These are phyloP conservation scores for Meloe dianella DNA, from an alignment of 2,888 invertebrate genomes.

Conservation along the genomic window DNA sequence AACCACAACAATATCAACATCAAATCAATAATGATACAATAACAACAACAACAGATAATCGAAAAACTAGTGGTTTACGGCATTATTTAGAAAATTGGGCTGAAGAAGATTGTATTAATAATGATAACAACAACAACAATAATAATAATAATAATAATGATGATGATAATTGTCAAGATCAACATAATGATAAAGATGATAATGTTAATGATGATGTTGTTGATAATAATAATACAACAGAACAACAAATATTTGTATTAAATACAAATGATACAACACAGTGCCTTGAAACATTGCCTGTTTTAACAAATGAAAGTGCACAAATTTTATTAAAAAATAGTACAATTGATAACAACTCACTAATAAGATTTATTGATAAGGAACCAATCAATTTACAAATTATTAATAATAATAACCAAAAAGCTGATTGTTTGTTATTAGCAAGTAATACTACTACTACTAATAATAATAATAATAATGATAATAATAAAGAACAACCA, in stretches of 20 bases:
- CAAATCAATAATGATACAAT: too few relatives aligned
- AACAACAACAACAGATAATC: not conserved
- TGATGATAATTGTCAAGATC: slow-evolving; percentile 40
- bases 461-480: slow-evolving; percentile 22
- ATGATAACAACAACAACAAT: slow-evolving; percentile 39
- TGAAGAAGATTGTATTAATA: slow-evolving; percentile 46
- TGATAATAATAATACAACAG: too few relatives aligned
- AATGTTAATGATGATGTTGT: too few relatives aligned
- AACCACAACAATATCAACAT: slow-evolving; percentile 30
- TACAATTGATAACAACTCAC: slow-evolving; percentile 43
- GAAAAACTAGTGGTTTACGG: slow-evolving; percentile 48
- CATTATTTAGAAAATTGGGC: slow-evolving; percentile 56
- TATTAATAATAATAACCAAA: slow-evolving; percentile 28
- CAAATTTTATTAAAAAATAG: slow-evolving; percentile 49
- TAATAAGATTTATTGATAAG: slow-evolving; percentile 45
- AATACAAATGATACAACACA: slow-evolving; percentile 31
- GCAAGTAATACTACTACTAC: too few relatives aligned
- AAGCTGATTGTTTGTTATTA: too few relatives aligned
- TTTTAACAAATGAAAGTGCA: slow-evolving; percentile 41
- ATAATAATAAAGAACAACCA: too few relatives aligned
- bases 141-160: slow-evolving; percentile 20
- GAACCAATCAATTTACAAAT: slow-evolving; percentile 50
- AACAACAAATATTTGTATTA: not conserved
- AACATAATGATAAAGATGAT: too few relatives aligned
- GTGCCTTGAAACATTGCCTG: slow-evolving; percentile 40